phyloP scores from a whole-genome alignment of 2,113 vertebrate species.

The Poeciliopsis retropinna region DNA sequence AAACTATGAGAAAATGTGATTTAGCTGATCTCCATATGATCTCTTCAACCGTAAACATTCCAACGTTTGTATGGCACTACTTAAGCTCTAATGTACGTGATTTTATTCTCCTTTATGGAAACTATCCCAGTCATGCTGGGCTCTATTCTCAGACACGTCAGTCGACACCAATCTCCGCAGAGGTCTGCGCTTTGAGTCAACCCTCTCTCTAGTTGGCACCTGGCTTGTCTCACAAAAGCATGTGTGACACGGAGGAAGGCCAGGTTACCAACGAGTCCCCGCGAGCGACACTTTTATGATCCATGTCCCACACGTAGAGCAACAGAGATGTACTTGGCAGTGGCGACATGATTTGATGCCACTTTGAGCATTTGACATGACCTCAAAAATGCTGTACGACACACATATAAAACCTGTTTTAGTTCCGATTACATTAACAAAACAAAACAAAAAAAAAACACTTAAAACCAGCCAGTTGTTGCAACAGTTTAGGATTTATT shows the following conservation, averaged over 20 bases:
- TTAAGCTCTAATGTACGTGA: conserved; percentile 9
- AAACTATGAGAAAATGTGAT: background rate
- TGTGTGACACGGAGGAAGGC: conserved; percentile 17
- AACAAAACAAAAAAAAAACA: background rate
- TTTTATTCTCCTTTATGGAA: conserved; percentile 34
- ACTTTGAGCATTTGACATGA: background rate
- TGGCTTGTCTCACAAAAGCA: conserved; percentile 13
- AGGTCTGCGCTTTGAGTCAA: conserved; percentile 24
- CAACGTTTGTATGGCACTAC: background rate
- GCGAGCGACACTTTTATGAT: conserved; percentile 10
- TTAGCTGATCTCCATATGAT: background rate
- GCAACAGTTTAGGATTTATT: background rate
- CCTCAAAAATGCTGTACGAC: background rate
- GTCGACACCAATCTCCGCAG: conserved; percentile 7
- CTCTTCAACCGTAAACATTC: background rate
- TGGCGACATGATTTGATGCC: background rate
- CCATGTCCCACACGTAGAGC: no score
- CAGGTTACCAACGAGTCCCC: conserved; percentile 25
- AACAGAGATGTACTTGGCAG: background rate
- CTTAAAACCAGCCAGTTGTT: background rate
- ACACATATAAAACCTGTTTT: background rate
- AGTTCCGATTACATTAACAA: background rate
- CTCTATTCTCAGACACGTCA: conserved; percentile 57
- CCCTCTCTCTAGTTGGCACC: conserved; percentile 9
- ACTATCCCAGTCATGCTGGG: conserved; percentile 41